These are phyloP conservation scores for Smittia sp. DNA, from an alignment of 2,888 invertebrate genomes.

Conservation along the genomic window DNA sequence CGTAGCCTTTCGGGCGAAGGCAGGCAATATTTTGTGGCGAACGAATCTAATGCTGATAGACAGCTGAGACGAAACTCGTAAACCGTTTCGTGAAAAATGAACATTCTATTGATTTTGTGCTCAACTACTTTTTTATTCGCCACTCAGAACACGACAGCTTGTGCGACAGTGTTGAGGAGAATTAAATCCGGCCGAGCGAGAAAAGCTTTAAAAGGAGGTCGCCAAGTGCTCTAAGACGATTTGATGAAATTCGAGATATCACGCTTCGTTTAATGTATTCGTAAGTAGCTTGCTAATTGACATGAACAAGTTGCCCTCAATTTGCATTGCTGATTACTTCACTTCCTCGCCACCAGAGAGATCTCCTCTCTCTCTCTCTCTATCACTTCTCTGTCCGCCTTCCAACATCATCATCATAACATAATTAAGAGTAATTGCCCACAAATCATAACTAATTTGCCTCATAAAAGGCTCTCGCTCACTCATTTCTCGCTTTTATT, in stretches of 20 bases:
- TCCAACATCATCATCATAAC: conserved; percentile 26
- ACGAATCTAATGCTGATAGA: conserved; percentile 15
- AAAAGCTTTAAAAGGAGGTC: background rate
- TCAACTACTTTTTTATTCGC: background rate
- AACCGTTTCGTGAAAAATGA: conserved; percentile 5
- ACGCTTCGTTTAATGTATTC: conserved; percentile 9
- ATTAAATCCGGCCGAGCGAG: background rate
- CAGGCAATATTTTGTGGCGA: conserved; percentile 20
- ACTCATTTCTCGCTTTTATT: conserved; percentile 9
- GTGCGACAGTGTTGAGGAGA: background rate
- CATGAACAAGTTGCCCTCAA: conserved; percentile 23
- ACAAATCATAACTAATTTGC: conserved; percentile 34
- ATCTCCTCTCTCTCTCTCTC: background rate
- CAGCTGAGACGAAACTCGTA: background rate
- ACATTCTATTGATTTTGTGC: conserved; percentile 2
- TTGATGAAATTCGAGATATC: conserved; percentile 2
- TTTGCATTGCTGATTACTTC: conserved; percentile 19
- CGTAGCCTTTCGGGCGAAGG: background rate
- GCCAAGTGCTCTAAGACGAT: background rate
- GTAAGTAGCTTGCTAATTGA: conserved; percentile 19
- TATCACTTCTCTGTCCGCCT: background rate
- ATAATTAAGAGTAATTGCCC: conserved; percentile 24
- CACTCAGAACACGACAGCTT: background rate
- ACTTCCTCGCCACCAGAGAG: background rate
- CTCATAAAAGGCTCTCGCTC: background rate